phyloP scores from a whole-genome alignment of 2,113 vertebrate genomes.

The Deroptyus accipitrinus region DNA sequence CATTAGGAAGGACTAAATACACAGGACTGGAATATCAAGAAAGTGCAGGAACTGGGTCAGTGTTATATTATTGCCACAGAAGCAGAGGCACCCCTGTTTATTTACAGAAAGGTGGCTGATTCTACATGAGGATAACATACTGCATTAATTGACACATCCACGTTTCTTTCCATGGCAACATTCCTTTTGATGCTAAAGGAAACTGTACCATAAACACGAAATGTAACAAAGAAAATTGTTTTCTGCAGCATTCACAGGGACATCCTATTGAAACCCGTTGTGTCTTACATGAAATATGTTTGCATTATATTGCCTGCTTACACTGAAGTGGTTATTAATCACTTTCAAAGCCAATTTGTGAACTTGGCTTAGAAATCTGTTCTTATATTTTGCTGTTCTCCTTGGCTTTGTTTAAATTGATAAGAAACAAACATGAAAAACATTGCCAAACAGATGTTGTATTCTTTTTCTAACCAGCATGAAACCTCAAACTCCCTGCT shows the following conservation, averaged over 20 bases:
- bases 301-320: conserved; percentile 28
- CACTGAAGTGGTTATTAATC: conserved; percentile 33
- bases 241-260: background rate
- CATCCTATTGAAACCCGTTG: background rate
- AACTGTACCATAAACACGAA: background rate
- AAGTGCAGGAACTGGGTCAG: background rate
- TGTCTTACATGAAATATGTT: background rate
- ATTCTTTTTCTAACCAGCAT: background rate
- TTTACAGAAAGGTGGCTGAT: background rate
- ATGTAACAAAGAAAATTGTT: background rate
- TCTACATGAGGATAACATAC: background rate
- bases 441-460: background rate
- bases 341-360: conserved; percentile 38
- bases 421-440: background rate
- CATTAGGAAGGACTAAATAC: background rate
- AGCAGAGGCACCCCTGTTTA: background rate
- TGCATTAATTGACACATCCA: background rate
- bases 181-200: background rate
- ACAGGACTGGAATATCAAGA: background rate
- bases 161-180: background rate
- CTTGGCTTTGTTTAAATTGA: background rate
- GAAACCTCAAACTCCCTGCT: background rate
- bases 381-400: conserved; percentile 5
- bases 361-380: background rate
- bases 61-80: background rate